Evolutionary conservation across 2,113 vertebrate species (phyloP).

Genomic region (Oreotrochilus melanogaster): DNA sequence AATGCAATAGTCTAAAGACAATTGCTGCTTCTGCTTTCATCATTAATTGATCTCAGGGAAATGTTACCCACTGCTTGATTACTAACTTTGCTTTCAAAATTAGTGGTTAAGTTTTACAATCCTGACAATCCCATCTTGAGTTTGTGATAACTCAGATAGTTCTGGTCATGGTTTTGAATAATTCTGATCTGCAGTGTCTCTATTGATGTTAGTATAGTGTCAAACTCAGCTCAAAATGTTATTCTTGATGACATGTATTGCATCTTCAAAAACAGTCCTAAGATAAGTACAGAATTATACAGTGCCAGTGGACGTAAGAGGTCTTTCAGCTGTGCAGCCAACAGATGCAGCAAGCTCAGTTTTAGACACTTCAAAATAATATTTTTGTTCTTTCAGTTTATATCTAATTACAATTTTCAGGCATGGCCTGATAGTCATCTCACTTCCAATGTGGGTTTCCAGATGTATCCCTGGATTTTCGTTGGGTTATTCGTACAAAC

Average conservation of each 20-base stretch:
- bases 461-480: constrained; percentile 27
- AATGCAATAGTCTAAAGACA: neutral
- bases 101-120: neutral
- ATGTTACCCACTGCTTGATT: neutral
- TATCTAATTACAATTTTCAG: neutral
- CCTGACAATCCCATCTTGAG: neutral
- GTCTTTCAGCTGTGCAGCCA: neutral
- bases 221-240: neutral
- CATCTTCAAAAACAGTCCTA: neutral
- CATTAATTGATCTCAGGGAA: neutral
- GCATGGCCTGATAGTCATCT: neutral
- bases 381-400: neutral
- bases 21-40: neutral
- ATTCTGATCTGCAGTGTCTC: neutral
- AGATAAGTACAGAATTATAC: neutral
- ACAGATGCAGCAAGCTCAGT: neutral
- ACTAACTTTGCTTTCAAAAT: neutral
- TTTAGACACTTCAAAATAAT: neutral
- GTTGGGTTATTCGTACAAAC: neutral
- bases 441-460: neutral
- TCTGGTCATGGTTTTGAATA: neutral
- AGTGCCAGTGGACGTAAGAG: neutral
- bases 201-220: neutral
- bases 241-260: neutral
- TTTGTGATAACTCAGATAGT: neutral